A percentile compares a stretch with the other conserved stretches of the same genome.
phyloP scores from a whole-genome alignment of 2,113 vertebrate species.

The Paracanthobrama guichenoti region DNA sequence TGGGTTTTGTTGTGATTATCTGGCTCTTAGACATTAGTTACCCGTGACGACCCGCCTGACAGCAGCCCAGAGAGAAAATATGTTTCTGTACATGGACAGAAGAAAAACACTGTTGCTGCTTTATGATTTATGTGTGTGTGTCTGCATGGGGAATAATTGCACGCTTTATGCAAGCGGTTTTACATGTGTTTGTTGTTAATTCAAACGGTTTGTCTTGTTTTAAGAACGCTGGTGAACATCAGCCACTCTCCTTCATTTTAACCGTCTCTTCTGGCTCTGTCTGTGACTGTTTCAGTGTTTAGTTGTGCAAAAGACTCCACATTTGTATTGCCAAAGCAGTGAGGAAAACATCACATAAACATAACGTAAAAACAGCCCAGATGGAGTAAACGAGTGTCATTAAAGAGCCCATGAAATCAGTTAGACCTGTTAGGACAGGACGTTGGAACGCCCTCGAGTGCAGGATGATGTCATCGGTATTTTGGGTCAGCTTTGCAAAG shows the following conservation, averaged over 20 bases:
- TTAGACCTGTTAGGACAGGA: background rate
- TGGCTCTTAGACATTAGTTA: conserved; percentile 90
- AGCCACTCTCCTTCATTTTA: background rate
- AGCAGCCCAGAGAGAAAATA: conserved; percentile 68
- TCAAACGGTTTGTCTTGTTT: conserved; percentile 9
- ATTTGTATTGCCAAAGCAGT: background rate
- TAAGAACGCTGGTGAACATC: conserved; percentile 51
- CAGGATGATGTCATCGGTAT: background rate
- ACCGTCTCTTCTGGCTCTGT: background rate
- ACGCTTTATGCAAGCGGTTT: background rate
- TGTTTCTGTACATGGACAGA: background rate
- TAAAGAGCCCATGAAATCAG: background rate
- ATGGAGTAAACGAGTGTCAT: background rate
- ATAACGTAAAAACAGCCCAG: background rate
- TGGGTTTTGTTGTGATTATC: conserved; percentile 99
- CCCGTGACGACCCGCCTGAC: conserved; percentile 87
- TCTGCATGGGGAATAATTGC: conserved; percentile 30
- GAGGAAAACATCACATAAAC: background rate
- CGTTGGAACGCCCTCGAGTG: too few relatives aligned
- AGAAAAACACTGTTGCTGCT: conserved; percentile 34
- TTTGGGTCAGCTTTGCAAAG: background rate
- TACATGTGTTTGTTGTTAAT: conserved; percentile 24
- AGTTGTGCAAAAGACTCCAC: background rate
- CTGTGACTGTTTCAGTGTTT: background rate
- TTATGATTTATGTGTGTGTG: conserved; percentile 26